Percentiles rank a stretch among this genome's conserved stretches.
These are phyloP conservation scores for Acanthurus lineatus DNA, from an alignment of 2,797 vertebrate species.

Conservation along the genomic window DNA sequence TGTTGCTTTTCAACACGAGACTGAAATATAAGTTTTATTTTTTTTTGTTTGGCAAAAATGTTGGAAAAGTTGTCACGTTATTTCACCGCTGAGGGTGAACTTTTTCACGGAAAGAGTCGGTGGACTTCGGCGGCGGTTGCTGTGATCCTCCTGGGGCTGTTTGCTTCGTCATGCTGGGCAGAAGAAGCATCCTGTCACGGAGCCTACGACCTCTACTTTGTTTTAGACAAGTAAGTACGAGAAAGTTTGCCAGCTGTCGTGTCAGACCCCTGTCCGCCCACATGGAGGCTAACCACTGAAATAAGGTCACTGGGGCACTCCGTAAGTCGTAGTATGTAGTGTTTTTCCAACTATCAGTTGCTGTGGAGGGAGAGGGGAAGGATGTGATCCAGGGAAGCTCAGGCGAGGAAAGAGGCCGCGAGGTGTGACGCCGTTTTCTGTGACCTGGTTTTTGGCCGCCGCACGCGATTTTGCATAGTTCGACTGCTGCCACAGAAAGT, in stretches of 20 bases:
- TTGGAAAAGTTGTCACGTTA: neutral
- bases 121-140: constrained; percentile 41
- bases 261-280: too few species aligned
- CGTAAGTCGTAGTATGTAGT: neutral
- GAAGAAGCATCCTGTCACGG: constrained; percentile 89
- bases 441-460: neutral
- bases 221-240: constrained; percentile 91
- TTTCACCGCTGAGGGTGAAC: constrained; percentile 38
- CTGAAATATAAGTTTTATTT: neutral
- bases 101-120: constrained; percentile 9
- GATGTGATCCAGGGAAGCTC: neutral
- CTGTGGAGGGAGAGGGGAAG: neutral
- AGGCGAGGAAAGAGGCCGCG: neutral
- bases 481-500: neutral
- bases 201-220: constrained; percentile 95
- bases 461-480: too few species aligned
- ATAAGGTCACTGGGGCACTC: neutral
- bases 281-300: neutral
- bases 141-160: constrained; percentile 48
- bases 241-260: neutral
- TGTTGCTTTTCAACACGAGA: too few species aligned
- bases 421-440: constrained; percentile 12
- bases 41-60: constrained; percentile 32
- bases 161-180: constrained; percentile 62
- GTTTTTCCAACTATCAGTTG: neutral